Evolutionary conservation across 2,113 vertebrate species (phyloP), one percentile per base, ranked within the genome.

Genomic region (Euleptes europaea): DNA sequence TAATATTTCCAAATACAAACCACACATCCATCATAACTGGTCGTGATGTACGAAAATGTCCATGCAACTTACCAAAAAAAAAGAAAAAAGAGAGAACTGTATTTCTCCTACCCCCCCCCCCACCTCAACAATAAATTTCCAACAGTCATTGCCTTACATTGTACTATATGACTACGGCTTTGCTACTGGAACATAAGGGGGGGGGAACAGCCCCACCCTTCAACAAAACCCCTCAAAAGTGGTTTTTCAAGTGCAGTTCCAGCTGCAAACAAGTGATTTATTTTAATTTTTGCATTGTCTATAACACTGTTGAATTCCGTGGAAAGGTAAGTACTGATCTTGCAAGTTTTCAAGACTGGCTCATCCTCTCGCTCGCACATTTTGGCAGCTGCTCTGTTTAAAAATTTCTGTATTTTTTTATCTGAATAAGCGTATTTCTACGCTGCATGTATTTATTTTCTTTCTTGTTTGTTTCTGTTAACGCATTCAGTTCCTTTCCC

Each of bases 81-180:
- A 84, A 31, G 14, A 65, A 47, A 17, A 26, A 10, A 10, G 33
- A 10, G 74, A 82, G 10, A 42, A 44, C 67, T 28, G 23, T 63
- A 42, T 63, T 63, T 67, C 44, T 78, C 33, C n/a, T n/a, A n/a
- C n/a, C 86, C 84, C 75, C 51, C 33, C 78, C 35, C 57, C 4
- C 12, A 92, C 90, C 87, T 86, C 82, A 86, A 89, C 86, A 91
- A 90, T 92, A 89, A 91, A 84, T 90, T 94, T 95, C 93, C 97
- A 99, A 98, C 98, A 98, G 98, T 98, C 98, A 96, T 91, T 91
- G 98, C 97, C 98, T 97, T 96, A 90, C 95, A 94, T 93, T 94
- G 95, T 94, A 94, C 93, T 94, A 95, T 94, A 95, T 92, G 75
- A 80, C 86, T 89, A 85, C 94, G 79, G 51, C 82, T 94, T 95